Base-by-base conservation (phyloP, 2,797 vertebrate species). In the Phataginus tricuspis region DNA sequence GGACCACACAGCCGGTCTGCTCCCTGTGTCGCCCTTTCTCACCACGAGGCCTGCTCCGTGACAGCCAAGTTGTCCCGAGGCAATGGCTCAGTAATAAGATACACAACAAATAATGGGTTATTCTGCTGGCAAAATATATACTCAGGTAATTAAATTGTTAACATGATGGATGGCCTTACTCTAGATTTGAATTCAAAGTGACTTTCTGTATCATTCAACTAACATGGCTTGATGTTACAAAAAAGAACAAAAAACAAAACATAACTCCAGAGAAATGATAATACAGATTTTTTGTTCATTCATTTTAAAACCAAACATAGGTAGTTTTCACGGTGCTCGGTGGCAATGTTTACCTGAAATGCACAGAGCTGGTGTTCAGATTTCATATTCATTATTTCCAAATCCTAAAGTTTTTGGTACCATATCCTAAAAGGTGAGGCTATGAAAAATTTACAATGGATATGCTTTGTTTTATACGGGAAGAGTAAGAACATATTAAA, bases 101-200 rank as follows among this genome's bases (percentile, higher is more conserved):
- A 99, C 98, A 99, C 99, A 98, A 98, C 98, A 98, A 99, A 98
- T 99, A 99, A 99, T 99, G 98, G 97, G 91, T 1, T 97, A 98
- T 96, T 98, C 98, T 93, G 63, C 98, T 98, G 98, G 98, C 99
- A 99, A 99, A 99, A 99, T 99, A 99, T 99, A 99, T 99, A 99
- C 99, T 96, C 94, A 98, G 98, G 99, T 99, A 99, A 99, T 99
- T 99, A 99, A 99, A 99, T 99, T 99, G 99, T 99, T 99, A 99
- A 99, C 99, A 99, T 99, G 99, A 99, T 99, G 99, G 99, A 99
- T 99, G 99, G 98, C 97, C 98, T 98, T 98, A 99, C 99, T 99
- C 99, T 98, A 98, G 98, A 98, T 98, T 98, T 99, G 99, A 99
- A 99, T 99, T 98, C 98, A 98, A 98, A 98, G 98, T 98, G 98